Evolutionary conservation across 1,140 invertebrate genomes (phyloP).

Genomic region (Globodera rostochiensis): DNA sequence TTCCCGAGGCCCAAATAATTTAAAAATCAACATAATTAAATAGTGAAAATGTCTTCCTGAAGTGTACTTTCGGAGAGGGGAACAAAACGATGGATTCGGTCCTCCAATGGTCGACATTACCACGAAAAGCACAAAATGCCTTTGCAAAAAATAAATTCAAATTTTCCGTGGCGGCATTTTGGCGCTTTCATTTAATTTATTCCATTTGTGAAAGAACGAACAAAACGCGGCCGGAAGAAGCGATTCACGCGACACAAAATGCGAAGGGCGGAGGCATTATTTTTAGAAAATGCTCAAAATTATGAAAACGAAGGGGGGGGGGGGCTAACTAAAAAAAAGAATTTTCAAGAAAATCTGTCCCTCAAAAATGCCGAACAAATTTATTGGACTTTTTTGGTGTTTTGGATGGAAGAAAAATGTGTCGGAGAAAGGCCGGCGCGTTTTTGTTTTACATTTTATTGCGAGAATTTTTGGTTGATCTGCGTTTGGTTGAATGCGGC

Average conservation of each 20-base stretch:
- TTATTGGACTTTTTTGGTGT: neutral
- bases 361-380: neutral
- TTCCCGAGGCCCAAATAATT: too few relatives aligned
- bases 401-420: neutral
- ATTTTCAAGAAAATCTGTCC: neutral
- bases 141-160: too few relatives aligned
- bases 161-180: neutral
- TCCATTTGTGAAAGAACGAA: constrained; percentile 2
- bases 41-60: too few relatives aligned
- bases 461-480: neutral
- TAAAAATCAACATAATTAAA: too few relatives aligned
- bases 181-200: neutral
- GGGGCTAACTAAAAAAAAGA: neutral
- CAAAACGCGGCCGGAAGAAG: neutral
- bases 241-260: neutral
- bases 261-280: neutral
- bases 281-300: too few relatives aligned
- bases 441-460: neutral
- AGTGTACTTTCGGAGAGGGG: too few relatives aligned
- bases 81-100: too few relatives aligned
- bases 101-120: too few relatives aligned
- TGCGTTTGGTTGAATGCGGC: neutral
- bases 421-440: neutral
- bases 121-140: too few relatives aligned
- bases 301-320: neutral